Conservation (phyloP, 1,140 invertebrate genomes). For the Drosophila tropicalis region DNA sequence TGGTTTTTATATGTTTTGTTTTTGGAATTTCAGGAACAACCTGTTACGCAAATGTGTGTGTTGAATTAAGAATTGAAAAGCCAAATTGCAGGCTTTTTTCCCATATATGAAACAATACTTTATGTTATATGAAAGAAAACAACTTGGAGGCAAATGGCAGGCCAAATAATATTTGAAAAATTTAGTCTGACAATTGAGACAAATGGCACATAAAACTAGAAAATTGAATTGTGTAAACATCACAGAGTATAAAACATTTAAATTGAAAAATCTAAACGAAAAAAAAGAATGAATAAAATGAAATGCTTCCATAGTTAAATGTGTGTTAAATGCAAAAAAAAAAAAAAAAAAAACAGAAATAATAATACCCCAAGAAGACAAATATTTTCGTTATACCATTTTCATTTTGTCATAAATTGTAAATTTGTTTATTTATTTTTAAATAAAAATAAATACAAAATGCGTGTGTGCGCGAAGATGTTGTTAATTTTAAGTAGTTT, state of each 20-base stretch:
- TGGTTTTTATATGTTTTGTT: not conserved
- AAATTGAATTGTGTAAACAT: conserved; percentile 17
- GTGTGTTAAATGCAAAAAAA: conserved; percentile 52
- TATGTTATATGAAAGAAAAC: not conserved
- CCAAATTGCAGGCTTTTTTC: not conserved
- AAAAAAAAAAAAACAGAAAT: too few species aligned
- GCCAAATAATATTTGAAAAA: conserved; percentile 4
- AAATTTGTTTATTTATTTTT: conserved; percentile 69
- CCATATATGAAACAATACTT: conserved; percentile 2
- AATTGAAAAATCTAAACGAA: not conserved
- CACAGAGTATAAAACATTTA: not conserved
- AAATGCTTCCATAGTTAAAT: conserved; percentile 69
- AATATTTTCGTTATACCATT: conserved; percentile 34
- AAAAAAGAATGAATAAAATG: conserved; percentile 21
- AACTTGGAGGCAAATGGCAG: not conserved
- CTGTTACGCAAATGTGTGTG: not conserved
- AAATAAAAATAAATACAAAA: conserved; percentile 34
- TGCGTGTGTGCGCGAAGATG: conserved; percentile 60
- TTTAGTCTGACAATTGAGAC: conserved; percentile 51
- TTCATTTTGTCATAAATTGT: conserved; percentile 55
- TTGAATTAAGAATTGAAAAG: not conserved
- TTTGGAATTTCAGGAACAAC: not conserved
- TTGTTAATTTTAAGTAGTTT: conserved; percentile 77
- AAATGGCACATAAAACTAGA: conserved; percentile 51
- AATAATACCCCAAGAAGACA: conserved; percentile 24